Percentiles rank a stretch among this genome's conserved stretches.
These are phyloP conservation scores for Machaerirhynchus nigripectus DNA, from an alignment of 2,113 vertebrate species.

Conservation along the genomic window DNA sequence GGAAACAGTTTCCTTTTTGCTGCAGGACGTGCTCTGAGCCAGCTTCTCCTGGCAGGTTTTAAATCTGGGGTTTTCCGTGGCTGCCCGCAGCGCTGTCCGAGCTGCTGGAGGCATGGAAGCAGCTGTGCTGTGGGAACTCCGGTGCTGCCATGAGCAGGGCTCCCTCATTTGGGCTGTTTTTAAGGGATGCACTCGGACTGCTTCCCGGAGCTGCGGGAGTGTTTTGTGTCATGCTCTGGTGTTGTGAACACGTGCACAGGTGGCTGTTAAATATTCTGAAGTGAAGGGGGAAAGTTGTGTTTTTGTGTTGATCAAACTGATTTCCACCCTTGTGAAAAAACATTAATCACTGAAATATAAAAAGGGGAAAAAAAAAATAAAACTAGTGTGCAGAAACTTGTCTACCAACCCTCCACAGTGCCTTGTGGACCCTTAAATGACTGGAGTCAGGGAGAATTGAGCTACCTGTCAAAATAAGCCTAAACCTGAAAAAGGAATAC, in stretches of 20 bases:
- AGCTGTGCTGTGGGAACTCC: neutral
- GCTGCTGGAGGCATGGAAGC: neutral
- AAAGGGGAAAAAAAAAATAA: neutral
- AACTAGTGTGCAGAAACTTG: neutral
- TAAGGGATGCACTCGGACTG: fast-evolving
- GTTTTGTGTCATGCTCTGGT: neutral
- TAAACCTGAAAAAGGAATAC: neutral
- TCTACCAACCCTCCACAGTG: neutral
- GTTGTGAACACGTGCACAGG: neutral
- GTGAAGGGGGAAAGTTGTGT: neutral
- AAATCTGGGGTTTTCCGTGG: neutral
- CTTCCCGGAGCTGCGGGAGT: neutral
- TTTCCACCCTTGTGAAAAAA: neutral
- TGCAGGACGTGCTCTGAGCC: fast-evolving
- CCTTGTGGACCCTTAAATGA: neutral
- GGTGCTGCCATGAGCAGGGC: neutral
- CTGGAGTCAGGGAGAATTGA: neutral
- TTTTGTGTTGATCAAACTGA: neutral
- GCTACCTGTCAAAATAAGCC: neutral
- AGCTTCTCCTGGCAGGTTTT: neutral
- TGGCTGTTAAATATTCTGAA: neutral
- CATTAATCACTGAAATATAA: neutral
- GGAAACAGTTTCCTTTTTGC: neutral
- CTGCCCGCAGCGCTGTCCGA: neutral
- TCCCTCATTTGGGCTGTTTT: neutral